These are phyloP conservation scores for Sebastes matsubarae DNA, from an alignment of 2,797 vertebrate genomes.

Conservation along the genomic window DNA sequence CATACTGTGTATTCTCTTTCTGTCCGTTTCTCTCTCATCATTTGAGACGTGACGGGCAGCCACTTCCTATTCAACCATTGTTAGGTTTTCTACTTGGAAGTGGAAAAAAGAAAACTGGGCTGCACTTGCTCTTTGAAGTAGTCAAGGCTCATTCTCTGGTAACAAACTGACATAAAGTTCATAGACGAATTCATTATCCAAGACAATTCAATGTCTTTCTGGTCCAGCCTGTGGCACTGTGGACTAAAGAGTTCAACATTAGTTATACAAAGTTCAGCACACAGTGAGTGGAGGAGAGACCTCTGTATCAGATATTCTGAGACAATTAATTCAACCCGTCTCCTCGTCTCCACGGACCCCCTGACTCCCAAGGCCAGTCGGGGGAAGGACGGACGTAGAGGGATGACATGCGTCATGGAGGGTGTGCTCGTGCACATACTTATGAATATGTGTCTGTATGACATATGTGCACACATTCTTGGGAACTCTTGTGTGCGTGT, in stretches of 20 bases:
- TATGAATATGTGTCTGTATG: conserved; percentile 16
- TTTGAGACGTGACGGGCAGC: conserved; percentile 46
- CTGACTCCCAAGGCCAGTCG: conserved; percentile 51
- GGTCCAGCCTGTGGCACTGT: conserved; percentile 37
- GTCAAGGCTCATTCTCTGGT: conserved; percentile 45
- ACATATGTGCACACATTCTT: conserved; percentile 1
- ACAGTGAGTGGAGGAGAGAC: conserved; percentile 17
- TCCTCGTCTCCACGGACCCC: conserved; percentile 40
- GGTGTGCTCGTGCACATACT: conserved; percentile 20
- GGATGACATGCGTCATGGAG: conserved; percentile 37
- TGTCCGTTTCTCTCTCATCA: conserved; percentile 41
- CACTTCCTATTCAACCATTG: conserved; percentile 42
- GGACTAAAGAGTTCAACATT: conserved; percentile 44
- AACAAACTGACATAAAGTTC: conserved; percentile 59
- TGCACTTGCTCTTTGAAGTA: conserved; percentile 54
- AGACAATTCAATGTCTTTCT: conserved; percentile 51
- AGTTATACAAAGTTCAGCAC: conserved; percentile 58
- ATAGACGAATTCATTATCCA: conserved; percentile 52
- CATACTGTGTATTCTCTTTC: conserved; percentile 38
- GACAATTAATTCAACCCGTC: conserved; percentile 64
- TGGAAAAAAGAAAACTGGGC: conserved; percentile 9
- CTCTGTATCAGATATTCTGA: conserved; percentile 25
- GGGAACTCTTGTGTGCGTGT: not conserved
- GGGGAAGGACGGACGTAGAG: conserved; percentile 40
- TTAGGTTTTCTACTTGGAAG: conserved; percentile 38